Evolutionary conservation across 2,888 invertebrate genomes (phyloP), one percentile per base, ranked within the genome.

Genomic region (Leptopilina myrica): DNA sequence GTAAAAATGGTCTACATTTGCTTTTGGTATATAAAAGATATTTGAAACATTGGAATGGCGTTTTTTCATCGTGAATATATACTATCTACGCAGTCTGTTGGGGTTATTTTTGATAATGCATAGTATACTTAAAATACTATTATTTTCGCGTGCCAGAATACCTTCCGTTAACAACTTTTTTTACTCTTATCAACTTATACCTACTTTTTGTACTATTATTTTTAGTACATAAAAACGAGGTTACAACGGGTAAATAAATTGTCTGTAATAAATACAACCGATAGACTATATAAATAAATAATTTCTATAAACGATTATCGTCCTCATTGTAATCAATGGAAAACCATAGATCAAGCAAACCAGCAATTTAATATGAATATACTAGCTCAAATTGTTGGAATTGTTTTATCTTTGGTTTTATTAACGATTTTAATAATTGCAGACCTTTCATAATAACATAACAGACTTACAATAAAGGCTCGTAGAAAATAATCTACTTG

Each of bases 221-320:
- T 78, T 53, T 82, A 77, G 80, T 64, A 69, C 80, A 83, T 81
- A 80, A 80, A 73, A 81, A 76, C 80, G 81, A 84, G 80, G 83
- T 78, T 83, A 82, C 83, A 88, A 88, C 87, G 85, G 83, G 84
- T 86, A 88, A 90, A 89, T 90, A 89, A 90, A 90, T 88, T 84
- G 87, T 89, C 85, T 87, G 88, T 82, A 89, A 90, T 89, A 90
- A 90, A 90, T 90, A 89, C 87, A 90, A 90, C 87, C 88, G 85
- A 90, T 90, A 90, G 88, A 90, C 90, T 90, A 90, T 90, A 90
- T 90, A 89, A 89, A 89, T 89, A 89, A 91, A 90, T 91, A 90
- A 85, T 87, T 85, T 84, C 80, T 83, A 84, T 84, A 85, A 84
- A 86, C 84, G 84, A 86, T 43, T 8, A 43, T 85, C 80, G 78